Evolutionary conservation across 2,113 vertebrate genomes (phyloP), one percentile per base, ranked within the genome.

Genomic region (Pachyramphus minor): DNA sequence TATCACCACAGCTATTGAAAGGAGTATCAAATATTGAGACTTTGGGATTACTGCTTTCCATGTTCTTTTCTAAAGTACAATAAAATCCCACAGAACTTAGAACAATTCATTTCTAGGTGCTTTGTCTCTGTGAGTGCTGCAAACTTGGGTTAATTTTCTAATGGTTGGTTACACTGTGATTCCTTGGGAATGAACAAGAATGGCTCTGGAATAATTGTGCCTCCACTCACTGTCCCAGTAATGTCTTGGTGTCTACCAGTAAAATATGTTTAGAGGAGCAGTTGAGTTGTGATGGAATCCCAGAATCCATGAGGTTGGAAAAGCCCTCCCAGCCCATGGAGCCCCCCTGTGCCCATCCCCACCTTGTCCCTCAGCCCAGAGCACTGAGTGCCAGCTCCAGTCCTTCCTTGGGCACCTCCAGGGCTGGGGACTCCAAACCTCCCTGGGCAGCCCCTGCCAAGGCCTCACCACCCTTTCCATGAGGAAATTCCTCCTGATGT

Each of bases 121-220:
- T 44, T 8, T n/a, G n/a, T 33, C 22, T 62, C 66, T 18, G 50
- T 15, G 20, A 50, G 23, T 31, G 30, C 15, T 25, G 31, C 3
- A 1, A 0, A 9, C 9, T 14, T 16, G 8, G 15, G 6, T 8
- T 52, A 1, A 3, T 27, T 71, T 68, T 47, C 56, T 30, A 7
- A 52, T 15, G 42, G 16, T 4, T 75, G 55, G 4, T 71, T 41
- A 11, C 31, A 30, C 27, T 47, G 49, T 8, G 15, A 1, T 21
- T 82, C 33, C 41, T 49, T 49, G 9, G 14, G 35, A 5, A 7
- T 30, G 41, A 82, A 44, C 27, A 84, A n/a, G 67, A 42, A 7
- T 30, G 52, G 10, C 35, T 49, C 11, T 41, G 30, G 31, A 55
- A 28, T 22, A 74, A 44, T 74, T 28, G 14, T 50, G 62, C 35